Evolutionary conservation across 2,113 vertebrate genomes (phyloP), one percentile per base, ranked within the genome.

Genomic region (Anarhynchus alexandrinus): DNA sequence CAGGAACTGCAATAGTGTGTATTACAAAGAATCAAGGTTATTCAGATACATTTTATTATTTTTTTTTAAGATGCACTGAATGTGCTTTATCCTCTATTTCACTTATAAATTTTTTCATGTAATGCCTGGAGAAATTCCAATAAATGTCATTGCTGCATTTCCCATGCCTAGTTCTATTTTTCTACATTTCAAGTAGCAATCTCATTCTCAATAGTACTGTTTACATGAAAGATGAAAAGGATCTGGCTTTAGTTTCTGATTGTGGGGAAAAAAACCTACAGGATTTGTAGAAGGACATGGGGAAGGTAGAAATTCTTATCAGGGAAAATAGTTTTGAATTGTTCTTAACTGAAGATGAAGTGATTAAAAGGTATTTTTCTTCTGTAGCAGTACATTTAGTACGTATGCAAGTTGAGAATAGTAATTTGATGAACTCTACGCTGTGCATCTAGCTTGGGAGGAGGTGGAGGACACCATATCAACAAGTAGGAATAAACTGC

Each of bases 131-230:
- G 95, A 92, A 95, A 97, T 97, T 98, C 93, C 95, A 98, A 98
- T 98, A 98, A 98, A 98, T 95, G 82, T 87, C 93, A 97, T 97
- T 97, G 95, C 95, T 97, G 93, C 93, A 81, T 91, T 97, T 98
- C 90, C 76, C 57, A 72, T 92, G 84, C 42, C 58, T 95, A 82
- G 23, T 94, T 96, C 87, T 92, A 29, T 94, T 94, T 91, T 61
- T 72, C 54, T 89, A 18, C 38, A 23, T 79, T 70, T 94, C 30
- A 51, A 21, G 25, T 81, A 67, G 26, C 15, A 36, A 18, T 77
- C 40, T 66, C 26, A 45, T 52, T 89, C 54, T 74, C 29, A 45
- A 3, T 69, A 69, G 23, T 82, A 65, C 34, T 5, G 4, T 58
- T 94, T 52, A 71, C 19, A 15, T 42, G 42, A 62, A 77, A 90